Evolutionary conservation across 2,888 invertebrate species (phyloP), one percentile per base, ranked within the genome.

Genomic region (Leptarthrus brevirostris): DNA sequence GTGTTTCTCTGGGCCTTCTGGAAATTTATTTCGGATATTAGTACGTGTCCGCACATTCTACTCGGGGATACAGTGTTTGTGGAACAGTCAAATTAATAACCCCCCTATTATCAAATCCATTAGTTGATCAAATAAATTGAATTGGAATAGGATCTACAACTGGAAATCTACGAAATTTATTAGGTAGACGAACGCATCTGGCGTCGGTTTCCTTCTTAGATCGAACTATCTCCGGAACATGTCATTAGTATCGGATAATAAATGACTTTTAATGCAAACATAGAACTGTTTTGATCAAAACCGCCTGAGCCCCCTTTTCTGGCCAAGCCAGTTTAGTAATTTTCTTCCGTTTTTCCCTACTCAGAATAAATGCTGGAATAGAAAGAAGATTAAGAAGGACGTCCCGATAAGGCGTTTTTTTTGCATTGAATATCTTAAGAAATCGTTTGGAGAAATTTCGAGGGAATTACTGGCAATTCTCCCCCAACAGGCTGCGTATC

Each of bases 111-210:
- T 75, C 75, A 75, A 75, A 75, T 75, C 75, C 75, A 75, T 75
- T 75, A 75, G 75, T 75, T 75, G 75, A 75, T 75, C 75, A 75
- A 75, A 75, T 75, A 75, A 75, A 75, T 75, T 75, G 61, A n/a
- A n/a, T n/a, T n/a, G 52, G 30, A 73, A 70, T 70, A 22, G 75
- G 54, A 34, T 75, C 72, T 66, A 54, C 47, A 47, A 47, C 40
- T 69, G 69, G 58, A 69, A 58, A 56, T 70, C 34, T 44, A n/a
- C n/a, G n/a, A n/a, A 73, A 75, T 75, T 75, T 75, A 75, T 75
- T 75, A 70, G 66, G 47, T 16, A 22, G 47, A 22, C 47, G 49
- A 69, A 54, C 69, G 64, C 75, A 75, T 75, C 72, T 75, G 75
- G 58, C 56, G 22, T 10, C 53, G n/a, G n/a, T n/a, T n/a, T n/a